phyloP scores from a whole-genome alignment of 1,140 invertebrate species.

The Microplitis demolitor region DNA sequence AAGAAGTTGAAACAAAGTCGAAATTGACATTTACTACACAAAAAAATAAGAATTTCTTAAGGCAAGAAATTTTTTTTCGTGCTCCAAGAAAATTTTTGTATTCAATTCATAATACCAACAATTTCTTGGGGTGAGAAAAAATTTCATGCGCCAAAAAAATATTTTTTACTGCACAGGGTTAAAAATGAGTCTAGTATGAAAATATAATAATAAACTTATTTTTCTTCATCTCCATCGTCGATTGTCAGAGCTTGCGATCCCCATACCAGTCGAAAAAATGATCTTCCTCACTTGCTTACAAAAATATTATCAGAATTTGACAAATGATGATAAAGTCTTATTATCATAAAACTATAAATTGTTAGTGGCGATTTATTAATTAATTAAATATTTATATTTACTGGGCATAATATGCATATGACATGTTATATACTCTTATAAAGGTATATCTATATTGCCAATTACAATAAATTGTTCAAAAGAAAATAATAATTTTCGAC shows the following conservation, averaged over 20 bases:
- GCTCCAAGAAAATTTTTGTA: slow-evolving; percentile 5
- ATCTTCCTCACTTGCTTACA: slow-evolving; percentile 18
- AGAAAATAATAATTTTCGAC: slow-evolving; percentile 33
- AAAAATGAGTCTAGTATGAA: not conserved
- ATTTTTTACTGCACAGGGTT: too few relatives aligned
- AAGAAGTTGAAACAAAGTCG: too few relatives aligned
- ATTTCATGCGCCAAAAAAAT: too few relatives aligned
- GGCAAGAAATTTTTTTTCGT: not conserved
- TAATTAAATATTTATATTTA: not conserved
- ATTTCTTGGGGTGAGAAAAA: too few relatives aligned
- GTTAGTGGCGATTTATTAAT: too few relatives aligned
- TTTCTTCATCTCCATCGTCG: slow-evolving; percentile 22
- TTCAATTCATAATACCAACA: not conserved
- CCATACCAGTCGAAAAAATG: slow-evolving; percentile 48
- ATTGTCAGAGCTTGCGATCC: slow-evolving; percentile 40
- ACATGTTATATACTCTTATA: too few relatives aligned
- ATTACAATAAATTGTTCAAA: not conserved
- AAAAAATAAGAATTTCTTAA: too few relatives aligned
- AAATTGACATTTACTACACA: too few relatives aligned
- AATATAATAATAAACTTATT: not conserved
- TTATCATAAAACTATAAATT: not conserved
- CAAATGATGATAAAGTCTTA: slow-evolving; percentile 14
- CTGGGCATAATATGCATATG: too few relatives aligned
- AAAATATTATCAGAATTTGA: slow-evolving; percentile 19
- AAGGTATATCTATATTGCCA: not conserved